Evolutionary conservation across 2,888 invertebrate species (phyloP).

Genomic region (Noctuana brunneofusca): DNA sequence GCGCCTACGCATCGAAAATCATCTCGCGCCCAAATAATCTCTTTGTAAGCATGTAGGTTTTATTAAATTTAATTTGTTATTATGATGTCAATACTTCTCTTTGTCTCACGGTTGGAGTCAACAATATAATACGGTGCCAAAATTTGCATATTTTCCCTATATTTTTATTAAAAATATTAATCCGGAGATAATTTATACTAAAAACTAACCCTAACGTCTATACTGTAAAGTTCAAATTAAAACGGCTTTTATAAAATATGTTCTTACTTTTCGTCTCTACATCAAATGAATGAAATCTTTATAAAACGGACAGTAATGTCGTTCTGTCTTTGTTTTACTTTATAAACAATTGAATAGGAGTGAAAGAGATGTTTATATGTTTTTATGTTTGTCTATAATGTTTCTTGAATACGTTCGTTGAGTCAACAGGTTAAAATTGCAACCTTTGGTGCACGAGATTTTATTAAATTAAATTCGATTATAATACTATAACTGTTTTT

Average conservation of each 20-base stretch:
- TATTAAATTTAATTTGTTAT: constrained; percentile 28
- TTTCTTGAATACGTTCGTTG: constrained; percentile 68
- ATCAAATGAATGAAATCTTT: constrained; percentile 54
- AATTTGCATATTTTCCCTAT: constrained; percentile 56
- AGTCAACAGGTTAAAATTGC: constrained; percentile 72
- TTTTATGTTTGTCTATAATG: constrained; percentile 43
- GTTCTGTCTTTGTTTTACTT: constrained; percentile 48
- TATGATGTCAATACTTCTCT: constrained; percentile 16
- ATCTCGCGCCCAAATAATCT: constrained; percentile 58
- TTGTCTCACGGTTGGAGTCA: constrained; percentile 22
- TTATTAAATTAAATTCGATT: not conserved
- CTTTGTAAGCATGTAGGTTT: constrained; percentile 4
- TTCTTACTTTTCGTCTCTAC: constrained; percentile 23
- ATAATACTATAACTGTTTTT: too few species aligned
- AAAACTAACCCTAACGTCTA: constrained; percentile 45
- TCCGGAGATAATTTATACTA: constrained; percentile 57
- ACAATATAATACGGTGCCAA: constrained; percentile 37
- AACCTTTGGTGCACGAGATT: constrained; percentile 51
- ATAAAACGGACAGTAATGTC: constrained; percentile 54
- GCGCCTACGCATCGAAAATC: constrained; percentile 58
- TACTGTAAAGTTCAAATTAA: constrained; percentile 42
- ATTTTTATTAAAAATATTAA: constrained; percentile 53
- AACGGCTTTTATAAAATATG: constrained; percentile 43
- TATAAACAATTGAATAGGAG: constrained; percentile 38
- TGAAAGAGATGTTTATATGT: constrained; percentile 56